These are phyloP conservation scores for Eclectus roratus DNA, from an alignment of 2,113 vertebrate species.

Conservation along the genomic window DNA sequence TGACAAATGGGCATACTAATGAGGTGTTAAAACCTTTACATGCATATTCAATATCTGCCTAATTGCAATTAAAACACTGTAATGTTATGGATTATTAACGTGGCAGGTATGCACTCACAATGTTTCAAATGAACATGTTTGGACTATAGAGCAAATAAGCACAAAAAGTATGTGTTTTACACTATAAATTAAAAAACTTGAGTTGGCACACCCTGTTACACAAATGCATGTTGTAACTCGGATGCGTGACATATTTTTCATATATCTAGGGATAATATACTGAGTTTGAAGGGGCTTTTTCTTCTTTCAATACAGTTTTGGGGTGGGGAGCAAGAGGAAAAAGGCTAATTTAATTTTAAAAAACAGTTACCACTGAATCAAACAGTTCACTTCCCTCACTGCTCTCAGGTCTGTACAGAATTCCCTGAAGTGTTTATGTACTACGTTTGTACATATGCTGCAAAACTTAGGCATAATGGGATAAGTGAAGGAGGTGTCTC, in stretches of 20 bases:
- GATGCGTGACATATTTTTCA: not conserved
- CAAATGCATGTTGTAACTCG: not conserved
- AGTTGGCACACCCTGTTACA: not conserved
- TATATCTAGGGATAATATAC: not conserved
- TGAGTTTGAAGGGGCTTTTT: not conserved
- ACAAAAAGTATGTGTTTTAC: not conserved
- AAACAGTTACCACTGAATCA: not conserved
- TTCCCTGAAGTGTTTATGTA: not conserved
- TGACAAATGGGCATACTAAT: not conserved
- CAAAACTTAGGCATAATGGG: not conserved
- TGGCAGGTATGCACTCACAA: not conserved
- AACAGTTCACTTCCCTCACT: not conserved
- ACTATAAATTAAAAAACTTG: not conserved
- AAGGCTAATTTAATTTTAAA: not conserved
- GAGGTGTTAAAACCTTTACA: not conserved
- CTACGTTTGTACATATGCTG: not conserved
- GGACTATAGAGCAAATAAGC: not conserved
- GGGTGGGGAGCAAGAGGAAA: not conserved
- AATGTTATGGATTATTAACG: not conserved
- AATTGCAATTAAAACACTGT: not conserved
- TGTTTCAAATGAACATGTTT: not conserved
- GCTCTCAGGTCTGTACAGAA: not conserved
- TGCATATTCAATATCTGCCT: not conserved
- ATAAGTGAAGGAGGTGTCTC: conserved; percentile 25
- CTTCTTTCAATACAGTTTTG: not conserved